Evolutionary conservation across 2,797 vertebrate species (phyloP).

Genomic region (Chaetodon trifasciatus): DNA sequence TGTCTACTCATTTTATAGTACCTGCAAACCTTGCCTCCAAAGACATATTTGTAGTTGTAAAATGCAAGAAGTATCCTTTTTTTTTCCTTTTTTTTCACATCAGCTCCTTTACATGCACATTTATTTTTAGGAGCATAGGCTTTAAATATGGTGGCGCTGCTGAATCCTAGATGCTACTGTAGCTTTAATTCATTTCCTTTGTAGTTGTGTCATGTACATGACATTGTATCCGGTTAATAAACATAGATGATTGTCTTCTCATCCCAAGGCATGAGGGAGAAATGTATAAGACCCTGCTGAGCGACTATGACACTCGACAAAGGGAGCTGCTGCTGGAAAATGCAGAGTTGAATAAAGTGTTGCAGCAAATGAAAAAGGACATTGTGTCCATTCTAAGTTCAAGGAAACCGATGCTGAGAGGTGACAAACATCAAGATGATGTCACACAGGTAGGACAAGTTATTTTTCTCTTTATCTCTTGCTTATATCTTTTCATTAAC

Average conservation of each 20-base stretch:
- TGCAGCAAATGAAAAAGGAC: constrained; percentile 98
- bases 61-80: not conserved
- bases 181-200: not conserved
- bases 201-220: not conserved
- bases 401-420: constrained; percentile 85
- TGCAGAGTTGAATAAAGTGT: constrained; percentile 93
- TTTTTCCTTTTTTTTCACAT: too few relatives aligned
- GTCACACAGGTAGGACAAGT: constrained; percentile 82
- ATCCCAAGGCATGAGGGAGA: constrained; percentile 92
- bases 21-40: not conserved
- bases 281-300: constrained; percentile 94
- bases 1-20: not conserved
- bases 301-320: constrained; percentile 92
- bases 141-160: not conserved
- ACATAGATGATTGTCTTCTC: constrained; percentile 22
- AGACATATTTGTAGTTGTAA: constrained; percentile 5
- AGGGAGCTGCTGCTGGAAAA: constrained; percentile 94
- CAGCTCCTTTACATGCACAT: constrained; percentile 3
- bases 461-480: not conserved
- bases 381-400: constrained; percentile 92
- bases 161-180: not conserved
- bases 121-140: constrained; percentile 13
- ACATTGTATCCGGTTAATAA: not conserved
- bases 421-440: constrained; percentile 84
- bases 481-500: too few relatives aligned